These are phyloP conservation scores for Heterochromis multidens DNA, from an alignment of 2,113 vertebrate species.

Conservation along the genomic window DNA sequence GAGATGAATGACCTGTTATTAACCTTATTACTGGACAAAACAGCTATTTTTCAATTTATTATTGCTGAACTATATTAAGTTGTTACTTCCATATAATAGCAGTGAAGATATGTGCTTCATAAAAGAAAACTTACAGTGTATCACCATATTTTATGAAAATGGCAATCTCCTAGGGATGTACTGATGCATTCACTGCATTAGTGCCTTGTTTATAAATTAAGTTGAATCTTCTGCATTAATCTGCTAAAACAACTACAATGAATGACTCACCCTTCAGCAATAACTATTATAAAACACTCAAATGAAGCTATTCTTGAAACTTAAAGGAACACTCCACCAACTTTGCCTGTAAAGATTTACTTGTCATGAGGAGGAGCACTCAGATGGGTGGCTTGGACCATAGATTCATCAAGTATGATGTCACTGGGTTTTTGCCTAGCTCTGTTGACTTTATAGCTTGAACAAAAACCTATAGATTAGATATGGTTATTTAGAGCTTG, in stretches of 20 bases:
- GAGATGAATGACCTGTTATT: not conserved
- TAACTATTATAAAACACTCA: not conserved
- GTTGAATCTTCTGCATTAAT: constrained; percentile 12
- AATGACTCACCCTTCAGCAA: not conserved
- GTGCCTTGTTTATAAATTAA: not conserved
- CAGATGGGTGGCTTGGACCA: not conserved
- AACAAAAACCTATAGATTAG: not conserved
- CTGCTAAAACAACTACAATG: not conserved
- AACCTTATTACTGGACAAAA: not conserved
- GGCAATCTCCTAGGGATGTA: not conserved
- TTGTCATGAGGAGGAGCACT: not conserved
- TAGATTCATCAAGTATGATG: not conserved
- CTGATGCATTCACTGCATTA: not conserved
- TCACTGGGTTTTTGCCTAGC: not conserved
- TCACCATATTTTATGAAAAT: not conserved
- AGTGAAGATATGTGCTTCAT: not conserved
- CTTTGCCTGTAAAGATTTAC: not conserved
- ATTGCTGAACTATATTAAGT: not conserved
- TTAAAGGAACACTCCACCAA: not conserved
- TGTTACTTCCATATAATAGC: not conserved
- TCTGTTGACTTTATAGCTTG: not conserved
- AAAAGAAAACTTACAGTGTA: not conserved
- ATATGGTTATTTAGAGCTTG: not conserved
- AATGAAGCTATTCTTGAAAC: not conserved
- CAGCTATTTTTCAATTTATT: not conserved